A percentile compares a stretch with the other conserved stretches of the same genome.
Evolutionary conservation across 1,140 invertebrate genomes (phyloP).

Genomic region (Conus betulinus): DNA sequence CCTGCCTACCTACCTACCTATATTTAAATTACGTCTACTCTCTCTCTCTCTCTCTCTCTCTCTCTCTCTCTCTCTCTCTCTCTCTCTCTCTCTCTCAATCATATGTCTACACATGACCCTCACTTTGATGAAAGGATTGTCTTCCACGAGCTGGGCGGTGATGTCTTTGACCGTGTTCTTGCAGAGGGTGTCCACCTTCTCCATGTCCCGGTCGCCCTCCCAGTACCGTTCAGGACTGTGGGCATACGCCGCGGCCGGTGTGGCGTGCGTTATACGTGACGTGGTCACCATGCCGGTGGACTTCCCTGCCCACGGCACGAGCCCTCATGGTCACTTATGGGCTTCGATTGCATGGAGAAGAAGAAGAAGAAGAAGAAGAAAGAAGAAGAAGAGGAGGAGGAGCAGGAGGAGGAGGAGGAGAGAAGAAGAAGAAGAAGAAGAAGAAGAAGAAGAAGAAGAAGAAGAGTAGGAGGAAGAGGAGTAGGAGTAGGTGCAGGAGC

Average conservation of each 20-base stretch:
- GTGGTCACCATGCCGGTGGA: slow-evolving; percentile 93
- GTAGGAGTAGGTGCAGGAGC: no score
- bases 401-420: not conserved
- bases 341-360: not conserved
- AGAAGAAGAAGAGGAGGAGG: not conserved
- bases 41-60: not conserved
- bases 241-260: slow-evolving; percentile 90
- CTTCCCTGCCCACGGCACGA: slow-evolving; percentile 78
- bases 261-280: slow-evolving; percentile 93
- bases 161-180: slow-evolving; percentile 73
- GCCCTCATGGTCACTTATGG: not conserved
- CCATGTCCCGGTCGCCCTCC: slow-evolving; percentile 66
- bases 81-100: no score
- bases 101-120: not conserved
- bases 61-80: not conserved
- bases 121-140: slow-evolving; percentile 55
- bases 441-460: no score
- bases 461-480: no score
- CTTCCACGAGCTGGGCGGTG: slow-evolving; percentile 65
- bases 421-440: not conserved
- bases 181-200: slow-evolving; percentile 21
- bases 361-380: not conserved
- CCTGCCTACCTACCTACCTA: no score
- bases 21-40: no score
- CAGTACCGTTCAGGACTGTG: slow-evolving; percentile 80